These are phyloP conservation scores for Micromys minutus DNA, from an alignment of 2,113 vertebrate species.

Conservation along the genomic window DNA sequence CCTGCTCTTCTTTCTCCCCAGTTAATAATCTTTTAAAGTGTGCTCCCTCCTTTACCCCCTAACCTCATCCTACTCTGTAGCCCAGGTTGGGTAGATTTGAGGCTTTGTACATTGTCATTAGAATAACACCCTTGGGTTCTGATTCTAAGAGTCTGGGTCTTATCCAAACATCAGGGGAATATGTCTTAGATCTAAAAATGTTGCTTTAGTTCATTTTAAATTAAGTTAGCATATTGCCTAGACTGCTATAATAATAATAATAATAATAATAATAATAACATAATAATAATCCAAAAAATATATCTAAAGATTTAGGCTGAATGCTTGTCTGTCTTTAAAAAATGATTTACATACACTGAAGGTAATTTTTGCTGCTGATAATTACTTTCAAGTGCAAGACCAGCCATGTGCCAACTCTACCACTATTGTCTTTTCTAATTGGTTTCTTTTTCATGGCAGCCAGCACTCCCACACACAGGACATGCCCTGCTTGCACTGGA, in stretches of 20 bases:
- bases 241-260: not conserved
- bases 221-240: not conserved
- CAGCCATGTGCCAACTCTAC: not conserved
- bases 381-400: constrained; percentile 50
- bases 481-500: constrained; percentile 26
- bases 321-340: not conserved
- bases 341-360: not conserved
- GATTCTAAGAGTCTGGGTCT: not conserved
- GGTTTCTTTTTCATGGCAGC: constrained; percentile 57
- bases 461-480: constrained; percentile 38
- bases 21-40: not conserved
- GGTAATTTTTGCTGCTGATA: not conserved
- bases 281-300: not conserved
- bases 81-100: not conserved
- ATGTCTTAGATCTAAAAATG: not conserved
- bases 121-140: not conserved
- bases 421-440: constrained; percentile 39
- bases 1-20: not conserved
- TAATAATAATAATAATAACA: not conserved
- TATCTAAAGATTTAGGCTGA: constrained; percentile 2
- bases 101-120: not conserved
- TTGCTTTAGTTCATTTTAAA: not conserved
- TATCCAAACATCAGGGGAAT: not conserved
- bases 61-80: not conserved
- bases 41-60: accelerated